Evolutionary conservation across 2,113 vertebrate genomes (phyloP), one percentile per base, ranked within the genome.

Genomic region (Peucedramus taeniatus): DNA sequence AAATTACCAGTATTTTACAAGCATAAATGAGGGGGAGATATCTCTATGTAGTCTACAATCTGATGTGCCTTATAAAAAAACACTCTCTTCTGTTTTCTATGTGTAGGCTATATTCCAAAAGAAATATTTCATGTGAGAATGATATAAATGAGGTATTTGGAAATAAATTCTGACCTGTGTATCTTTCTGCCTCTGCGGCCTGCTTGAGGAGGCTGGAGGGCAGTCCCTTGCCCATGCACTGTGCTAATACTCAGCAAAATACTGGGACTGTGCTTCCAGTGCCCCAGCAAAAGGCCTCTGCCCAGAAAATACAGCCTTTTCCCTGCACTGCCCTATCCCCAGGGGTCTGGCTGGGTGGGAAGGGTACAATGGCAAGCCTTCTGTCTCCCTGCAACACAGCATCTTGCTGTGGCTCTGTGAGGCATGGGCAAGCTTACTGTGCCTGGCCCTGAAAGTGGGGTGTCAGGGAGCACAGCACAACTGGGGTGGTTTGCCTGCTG

Each of bases 31-130:
- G 83, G 42, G 91, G 51, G 81, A 89, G 81, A 78, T 90, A 49
- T 89, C 82, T 83, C 78, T 96, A 83, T 96, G 88, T 93, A 93
- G 91, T 90, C 83, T 91, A 59, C 93, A 93, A 97, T 97, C 94
- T 95, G 82, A 94, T 89, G 97, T 98, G 98, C 97, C 97, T 98
- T 98, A 97, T 96, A 45, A 96, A 90, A 89, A 89, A 86, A 69
- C n/a, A 76, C 50, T 92, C 51, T 94, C 63, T 96, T 97, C 90
- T 84, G 87, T 96, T 96, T 97, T 95, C 56, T 87, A 93, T 75
- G 37, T 94, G 84, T 96, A 94, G 89, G 83, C 89, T 95, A 88
- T 93, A 88, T 90, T 91, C 82, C 2, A 57, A 94, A 95, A 94
- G 85, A 89, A 92, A 87, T 68, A 83, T 75, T 98, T 94, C 91